phyloP scores from a whole-genome alignment of 2,797 vertebrate species.

The Knipowitschia caucasica region DNA sequence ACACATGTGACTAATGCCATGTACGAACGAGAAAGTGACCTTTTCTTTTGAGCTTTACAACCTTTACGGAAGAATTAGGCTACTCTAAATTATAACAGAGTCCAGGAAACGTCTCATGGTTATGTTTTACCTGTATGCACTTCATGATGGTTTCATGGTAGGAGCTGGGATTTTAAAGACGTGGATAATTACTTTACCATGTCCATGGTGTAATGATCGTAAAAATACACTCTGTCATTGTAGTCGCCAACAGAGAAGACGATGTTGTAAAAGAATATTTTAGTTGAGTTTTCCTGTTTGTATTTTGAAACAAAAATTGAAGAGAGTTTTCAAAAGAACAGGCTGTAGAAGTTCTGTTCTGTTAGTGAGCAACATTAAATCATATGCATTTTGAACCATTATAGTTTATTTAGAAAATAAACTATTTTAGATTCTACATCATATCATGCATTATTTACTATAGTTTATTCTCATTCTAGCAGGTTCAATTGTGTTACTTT shows the following conservation, averaged over 20 bases:
- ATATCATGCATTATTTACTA: no score
- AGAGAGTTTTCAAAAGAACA: no score
- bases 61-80: constrained; percentile 40
- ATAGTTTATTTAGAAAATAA: no score
- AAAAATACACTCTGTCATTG: constrained; percentile 3
- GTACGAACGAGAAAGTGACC: constrained; percentile 32
- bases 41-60: constrained; percentile 42
- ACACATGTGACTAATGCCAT: constrained; percentile 32
- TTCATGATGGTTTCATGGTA: constrained; percentile 21
- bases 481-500: no score
- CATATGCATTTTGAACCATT: no score
- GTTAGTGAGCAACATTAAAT: no score
- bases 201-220: constrained; percentile 18
- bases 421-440: no score
- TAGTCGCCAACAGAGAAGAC: background rate
- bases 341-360: no score
- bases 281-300: background rate
- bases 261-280: background rate
- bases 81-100: constrained; percentile 41
- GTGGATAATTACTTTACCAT: constrained; percentile 19
- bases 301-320: no score
- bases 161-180: constrained; percentile 18
- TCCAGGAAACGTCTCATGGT: constrained; percentile 39
- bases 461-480: no score
- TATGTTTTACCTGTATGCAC: constrained; percentile 20